These are phyloP conservation scores for Phlogophora meticulosa DNA, from an alignment of 2,888 invertebrate genomes.

Conservation along the genomic window DNA sequence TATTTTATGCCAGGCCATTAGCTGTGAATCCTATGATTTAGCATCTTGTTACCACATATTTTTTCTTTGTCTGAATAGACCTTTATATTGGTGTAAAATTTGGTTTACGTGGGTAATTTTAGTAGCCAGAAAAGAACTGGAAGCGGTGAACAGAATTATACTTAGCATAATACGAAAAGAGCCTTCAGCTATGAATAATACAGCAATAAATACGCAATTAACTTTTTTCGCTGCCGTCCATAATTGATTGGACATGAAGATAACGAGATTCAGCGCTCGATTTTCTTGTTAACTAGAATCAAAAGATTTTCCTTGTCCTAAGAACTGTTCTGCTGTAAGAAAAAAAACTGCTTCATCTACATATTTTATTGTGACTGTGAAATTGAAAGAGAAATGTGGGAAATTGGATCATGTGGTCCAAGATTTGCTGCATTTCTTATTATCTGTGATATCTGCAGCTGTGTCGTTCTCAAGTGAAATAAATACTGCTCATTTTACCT, in stretches of 20 bases:
- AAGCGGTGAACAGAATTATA: conserved; percentile 25
- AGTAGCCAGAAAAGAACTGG: background rate
- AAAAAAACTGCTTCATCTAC: conserved; percentile 58
- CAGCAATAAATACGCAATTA: conserved; percentile 63
- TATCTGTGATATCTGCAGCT: conserved; percentile 1
- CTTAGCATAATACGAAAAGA: conserved; percentile 13
- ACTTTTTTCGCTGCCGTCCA: conserved; percentile 50
- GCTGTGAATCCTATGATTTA: conserved; percentile 34
- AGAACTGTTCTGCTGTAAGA: conserved; percentile 37
- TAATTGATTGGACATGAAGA: conserved; percentile 65
- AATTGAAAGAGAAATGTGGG: conserved; percentile 50
- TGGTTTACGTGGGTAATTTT: background rate
- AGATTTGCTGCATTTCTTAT: conserved; percentile 19
- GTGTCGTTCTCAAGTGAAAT: background rate
- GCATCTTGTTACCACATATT: conserved; percentile 25
- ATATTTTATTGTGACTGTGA: conserved; percentile 61
- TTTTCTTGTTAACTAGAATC: conserved; percentile 60
- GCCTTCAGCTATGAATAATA: conserved; percentile 51
- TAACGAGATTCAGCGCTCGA: conserved; percentile 61
- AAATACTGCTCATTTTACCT: background rate
- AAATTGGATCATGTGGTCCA: conserved; percentile 35
- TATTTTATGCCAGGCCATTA: conserved; percentile 20
- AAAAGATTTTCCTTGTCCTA: conserved; percentile 58
- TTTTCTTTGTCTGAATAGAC: conserved; percentile 17
- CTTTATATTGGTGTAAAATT: background rate